Base-by-base conservation (phyloP, 1,140 invertebrate species). In the Homalodisca vitripennis region DNA sequence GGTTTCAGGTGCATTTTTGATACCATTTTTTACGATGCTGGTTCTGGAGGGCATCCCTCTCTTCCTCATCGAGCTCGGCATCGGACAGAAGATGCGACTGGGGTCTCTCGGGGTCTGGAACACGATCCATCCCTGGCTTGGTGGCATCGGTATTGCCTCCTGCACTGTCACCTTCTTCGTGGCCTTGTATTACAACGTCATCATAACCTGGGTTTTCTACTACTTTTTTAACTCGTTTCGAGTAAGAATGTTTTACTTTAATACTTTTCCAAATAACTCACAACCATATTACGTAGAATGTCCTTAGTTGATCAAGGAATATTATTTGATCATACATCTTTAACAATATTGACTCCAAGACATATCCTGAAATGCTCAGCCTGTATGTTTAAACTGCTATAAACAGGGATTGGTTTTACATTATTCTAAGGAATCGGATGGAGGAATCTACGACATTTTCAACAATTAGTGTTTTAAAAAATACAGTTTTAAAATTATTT, bases 201-300 rank as follows among this genome's bases (percentile, higher is more conserved):
- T 99, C 78, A 96, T 99, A 76, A 96, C 95, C 48, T 99, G 97
- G 97, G 97, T 96, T 72, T 91, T 99, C 81, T 98, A 90, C 79
- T 99, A 98, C 78, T 87, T 95, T 66, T 94, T 94, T 80, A 94
- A 95, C 74, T 94, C 92, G 77, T 89, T 94, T 79, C 84, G 86
- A 84, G 92, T 94, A 78, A 87, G 85, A n/a, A n/a, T n/a, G n/a
- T 82, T 41, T 6, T 41, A 41, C 6, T 41, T 41, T 17, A 41
- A 10, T 41, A 41, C 17, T 41, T 41, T 17, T 41, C 17, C 6
- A 17, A 17, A 66, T 66, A n/a, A n/a, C n/a, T n/a, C n/a, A n/a
- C n/a, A n/a, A n/a, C n/a, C n/a, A n/a, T n/a, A n/a, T n/a, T n/a
- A n/a, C n/a, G n/a, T n/a, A n/a, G n/a, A n/a, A n/a, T n/a, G n/a